Evolutionary conservation across 2,797 vertebrate species (phyloP).

Genomic region (Aldrovandia affinis): DNA sequence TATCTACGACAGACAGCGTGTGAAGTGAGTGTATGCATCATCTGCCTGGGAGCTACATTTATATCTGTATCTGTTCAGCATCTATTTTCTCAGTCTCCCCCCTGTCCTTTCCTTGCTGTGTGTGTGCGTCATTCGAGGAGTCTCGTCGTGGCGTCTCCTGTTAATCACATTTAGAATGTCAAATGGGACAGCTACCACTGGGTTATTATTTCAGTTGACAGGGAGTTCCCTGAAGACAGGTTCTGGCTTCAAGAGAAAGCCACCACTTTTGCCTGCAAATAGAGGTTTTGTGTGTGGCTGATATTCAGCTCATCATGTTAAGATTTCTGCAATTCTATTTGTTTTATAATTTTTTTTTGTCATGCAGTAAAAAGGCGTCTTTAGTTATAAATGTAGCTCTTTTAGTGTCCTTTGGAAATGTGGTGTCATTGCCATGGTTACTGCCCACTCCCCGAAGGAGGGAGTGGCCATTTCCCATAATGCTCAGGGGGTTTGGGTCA

Average conservation of each 20-base stretch:
- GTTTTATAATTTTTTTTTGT: neutral
- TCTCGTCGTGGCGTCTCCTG: neutral
- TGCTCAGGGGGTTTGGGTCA: neutral
- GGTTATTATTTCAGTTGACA: neutral
- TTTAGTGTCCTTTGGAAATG: neutral
- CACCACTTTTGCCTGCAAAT: neutral
- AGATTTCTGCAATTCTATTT: neutral
- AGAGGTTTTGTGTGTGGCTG: neutral
- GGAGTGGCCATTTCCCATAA: neutral
- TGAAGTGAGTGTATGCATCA: neutral
- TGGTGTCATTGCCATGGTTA: neutral
- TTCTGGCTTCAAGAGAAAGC: neutral
- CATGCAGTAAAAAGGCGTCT: neutral
- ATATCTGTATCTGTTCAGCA: neutral
- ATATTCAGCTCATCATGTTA: neutral
- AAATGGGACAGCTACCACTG: neutral
- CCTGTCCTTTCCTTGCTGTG: neutral
- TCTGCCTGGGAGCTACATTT: neutral
- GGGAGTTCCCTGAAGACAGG: neutral
- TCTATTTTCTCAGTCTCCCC: neutral
- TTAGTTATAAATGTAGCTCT: neutral
- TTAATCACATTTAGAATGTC: conserved; percentile 9
- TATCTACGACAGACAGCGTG: neutral
- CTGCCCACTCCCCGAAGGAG: neutral
- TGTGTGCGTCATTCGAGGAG: neutral